phyloP scores from a whole-genome alignment of 2,888 invertebrate species.

The Deilephila porcellus region DNA sequence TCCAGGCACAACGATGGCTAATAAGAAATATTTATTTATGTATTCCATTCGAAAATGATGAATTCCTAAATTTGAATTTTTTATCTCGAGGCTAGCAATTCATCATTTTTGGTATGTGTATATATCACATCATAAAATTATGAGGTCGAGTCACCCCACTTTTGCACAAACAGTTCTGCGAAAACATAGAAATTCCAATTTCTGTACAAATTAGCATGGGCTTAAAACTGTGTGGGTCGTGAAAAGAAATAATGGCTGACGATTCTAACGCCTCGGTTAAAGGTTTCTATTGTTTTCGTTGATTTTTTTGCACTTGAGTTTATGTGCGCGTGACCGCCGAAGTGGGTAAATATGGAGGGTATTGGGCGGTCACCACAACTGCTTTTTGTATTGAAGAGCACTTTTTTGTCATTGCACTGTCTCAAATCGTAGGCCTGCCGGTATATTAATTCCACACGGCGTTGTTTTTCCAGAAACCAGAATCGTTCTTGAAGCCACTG shows the following conservation, averaged over 20 bases:
- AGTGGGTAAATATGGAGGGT: constrained; percentile 58
- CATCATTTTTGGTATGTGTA: constrained; percentile 65
- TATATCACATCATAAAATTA: constrained; percentile 45
- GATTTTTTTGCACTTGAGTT: constrained; percentile 68
- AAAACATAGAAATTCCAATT: constrained; percentile 70
- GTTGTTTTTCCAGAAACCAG: constrained; percentile 91
- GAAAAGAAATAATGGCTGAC: constrained; percentile 70
- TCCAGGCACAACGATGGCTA: constrained; percentile 39
- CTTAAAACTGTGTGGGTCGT: constrained; percentile 64
- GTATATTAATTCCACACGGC: constrained; percentile 59
- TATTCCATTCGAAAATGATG: constrained; percentile 61
- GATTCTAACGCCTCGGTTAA: constrained; percentile 78
- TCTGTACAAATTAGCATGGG: constrained; percentile 80
- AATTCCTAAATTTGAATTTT: constrained; percentile 36
- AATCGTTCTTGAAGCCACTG: constrained; percentile 96
- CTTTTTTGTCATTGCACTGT: constrained; percentile 69
- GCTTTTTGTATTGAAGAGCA: constrained; percentile 78
- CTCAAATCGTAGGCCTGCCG: constrained; percentile 35
- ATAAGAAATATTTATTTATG: constrained; percentile 57
- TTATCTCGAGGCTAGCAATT: constrained; percentile 38
- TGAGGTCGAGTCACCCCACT: constrained; percentile 48
- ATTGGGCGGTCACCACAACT: constrained; percentile 73
- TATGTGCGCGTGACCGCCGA: constrained; percentile 61
- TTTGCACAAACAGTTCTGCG: constrained; percentile 59
- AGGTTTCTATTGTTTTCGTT: constrained; percentile 61